These are phyloP conservation scores for Coregonus suidteri DNA, from an alignment of 2,797 vertebrate species.

Conservation along the genomic window DNA sequence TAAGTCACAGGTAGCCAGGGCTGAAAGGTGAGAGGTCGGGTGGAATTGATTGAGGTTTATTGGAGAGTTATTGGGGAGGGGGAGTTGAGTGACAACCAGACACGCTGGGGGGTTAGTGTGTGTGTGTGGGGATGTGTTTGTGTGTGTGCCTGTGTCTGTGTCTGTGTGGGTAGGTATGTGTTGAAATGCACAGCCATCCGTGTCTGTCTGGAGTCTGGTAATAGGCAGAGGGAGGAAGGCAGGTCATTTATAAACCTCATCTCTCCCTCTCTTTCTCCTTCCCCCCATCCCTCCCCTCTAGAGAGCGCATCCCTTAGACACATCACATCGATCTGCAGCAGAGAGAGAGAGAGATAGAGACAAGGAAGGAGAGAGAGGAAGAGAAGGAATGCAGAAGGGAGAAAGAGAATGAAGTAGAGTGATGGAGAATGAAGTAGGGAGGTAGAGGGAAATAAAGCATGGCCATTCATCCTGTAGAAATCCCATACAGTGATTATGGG, in stretches of 20 bases:
- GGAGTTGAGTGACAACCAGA: slow-evolving; percentile 27
- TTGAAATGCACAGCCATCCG: slow-evolving; percentile 55
- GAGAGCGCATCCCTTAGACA: slow-evolving; percentile 20
- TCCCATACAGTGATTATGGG: too few relatives aligned
- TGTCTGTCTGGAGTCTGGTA: slow-evolving; percentile 43
- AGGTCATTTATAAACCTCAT: slow-evolving; percentile 59
- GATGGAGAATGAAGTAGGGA: not conserved
- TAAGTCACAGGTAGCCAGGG: slow-evolving; percentile 11
- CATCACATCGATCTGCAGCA: slow-evolving; percentile 42
- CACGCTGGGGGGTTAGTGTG: not conserved
- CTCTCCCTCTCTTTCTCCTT: slow-evolving; percentile 5
- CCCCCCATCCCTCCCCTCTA: slow-evolving; percentile 14
- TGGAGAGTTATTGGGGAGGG: slow-evolving; percentile 46
- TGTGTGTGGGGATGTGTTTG: not conserved
- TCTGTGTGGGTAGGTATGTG: slow-evolving; percentile 25
- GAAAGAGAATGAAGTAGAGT: not conserved
- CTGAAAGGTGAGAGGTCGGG: slow-evolving; percentile 37
- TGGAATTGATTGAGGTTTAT: slow-evolving; percentile 43
- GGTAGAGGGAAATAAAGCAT: not conserved
- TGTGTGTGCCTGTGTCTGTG: slow-evolving; percentile 1
- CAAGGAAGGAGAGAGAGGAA: not conserved
- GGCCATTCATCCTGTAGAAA: not conserved
- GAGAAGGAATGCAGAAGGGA: not conserved
- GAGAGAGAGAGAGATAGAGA: not conserved
- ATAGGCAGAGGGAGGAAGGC: slow-evolving; percentile 39